These are phyloP conservation scores for Lates calcarifer DNA, from an alignment of 2,113 vertebrate genomes.

Conservation along the genomic window DNA sequence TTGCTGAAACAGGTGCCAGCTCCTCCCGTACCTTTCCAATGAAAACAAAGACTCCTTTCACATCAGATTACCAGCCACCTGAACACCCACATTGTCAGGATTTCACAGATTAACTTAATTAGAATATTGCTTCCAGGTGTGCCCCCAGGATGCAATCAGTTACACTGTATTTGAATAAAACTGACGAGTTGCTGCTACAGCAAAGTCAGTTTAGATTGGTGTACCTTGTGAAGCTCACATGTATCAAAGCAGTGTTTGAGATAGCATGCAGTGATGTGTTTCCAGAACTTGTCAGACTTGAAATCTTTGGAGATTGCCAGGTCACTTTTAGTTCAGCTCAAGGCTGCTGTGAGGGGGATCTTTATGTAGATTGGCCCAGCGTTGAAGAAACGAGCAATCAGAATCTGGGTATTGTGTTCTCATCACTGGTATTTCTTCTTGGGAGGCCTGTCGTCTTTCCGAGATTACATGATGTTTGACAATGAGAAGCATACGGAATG, in stretches of 20 bases:
- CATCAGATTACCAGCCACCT: constrained; percentile 79
- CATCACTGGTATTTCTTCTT: constrained; percentile 15
- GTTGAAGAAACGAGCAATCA: constrained; percentile 41
- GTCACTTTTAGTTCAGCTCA: constrained; percentile 35
- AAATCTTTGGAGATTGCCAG: constrained; percentile 39
- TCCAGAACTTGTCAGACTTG: constrained; percentile 46
- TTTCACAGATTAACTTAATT: constrained; percentile 82
- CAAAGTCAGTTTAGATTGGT: constrained; percentile 53
- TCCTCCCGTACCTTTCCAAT: constrained; percentile 68
- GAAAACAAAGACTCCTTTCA: constrained; percentile 78
- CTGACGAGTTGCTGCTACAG: constrained; percentile 56
- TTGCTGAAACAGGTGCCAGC: constrained; percentile 79
- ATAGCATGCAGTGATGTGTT: constrained; percentile 21
- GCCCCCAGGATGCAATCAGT: constrained; percentile 74
- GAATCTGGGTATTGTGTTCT: constrained; percentile 26
- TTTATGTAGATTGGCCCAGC: constrained; percentile 33
- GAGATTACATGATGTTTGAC: constrained; percentile 34
- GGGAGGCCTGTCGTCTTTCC: constrained; percentile 12
- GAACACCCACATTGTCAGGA: constrained; percentile 78
- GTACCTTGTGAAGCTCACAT: constrained; percentile 31
- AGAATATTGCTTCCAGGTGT: constrained; percentile 83
- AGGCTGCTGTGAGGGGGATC: constrained; percentile 24
- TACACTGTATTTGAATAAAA: constrained; percentile 74
- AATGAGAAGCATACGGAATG: constrained; percentile 16
- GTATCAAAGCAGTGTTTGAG: constrained; percentile 34